Conservation (phyloP, 2,113 vertebrate species). For the Phrynosoma blainvillii region DNA sequence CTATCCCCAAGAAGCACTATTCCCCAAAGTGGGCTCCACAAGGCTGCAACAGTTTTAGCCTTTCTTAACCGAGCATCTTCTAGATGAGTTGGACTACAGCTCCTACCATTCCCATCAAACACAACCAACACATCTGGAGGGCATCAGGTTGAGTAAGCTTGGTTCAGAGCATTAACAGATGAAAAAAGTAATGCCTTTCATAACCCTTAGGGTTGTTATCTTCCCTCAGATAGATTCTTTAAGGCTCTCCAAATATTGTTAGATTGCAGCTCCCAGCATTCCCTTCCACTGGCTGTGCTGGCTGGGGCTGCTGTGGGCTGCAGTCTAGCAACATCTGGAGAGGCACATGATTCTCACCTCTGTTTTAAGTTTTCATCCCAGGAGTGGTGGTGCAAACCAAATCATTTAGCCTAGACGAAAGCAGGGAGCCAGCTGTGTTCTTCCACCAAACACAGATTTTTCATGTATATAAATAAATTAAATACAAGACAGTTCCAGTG, state of each 20-base stretch:
- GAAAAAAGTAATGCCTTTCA: slow-evolving; percentile 26
- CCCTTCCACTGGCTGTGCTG: too few relatives aligned
- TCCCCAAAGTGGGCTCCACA: slow-evolving; percentile 1
- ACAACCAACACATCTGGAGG: neutral
- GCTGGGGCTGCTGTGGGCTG: too few relatives aligned
- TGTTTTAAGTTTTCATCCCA: slow-evolving; percentile 66
- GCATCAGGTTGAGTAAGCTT: neutral
- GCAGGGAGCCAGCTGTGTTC: slow-evolving; percentile 58
- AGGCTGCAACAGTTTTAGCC: neutral
- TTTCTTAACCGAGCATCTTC: neutral
- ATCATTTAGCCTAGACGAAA: slow-evolving; percentile 67
- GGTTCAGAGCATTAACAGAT: neutral
- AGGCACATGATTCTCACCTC: too few relatives aligned
- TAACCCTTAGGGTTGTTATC: slow-evolving; percentile 53
- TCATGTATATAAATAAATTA: slow-evolving; percentile 43
- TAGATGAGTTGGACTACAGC: neutral
- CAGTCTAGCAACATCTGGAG: too few relatives aligned
- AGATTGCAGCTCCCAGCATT: too few relatives aligned
- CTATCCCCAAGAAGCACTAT: slow-evolving; percentile 1
- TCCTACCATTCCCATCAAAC: neutral
- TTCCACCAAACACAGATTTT: slow-evolving; percentile 66
- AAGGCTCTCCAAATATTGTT: neutral
- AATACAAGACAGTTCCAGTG: slow-evolving; percentile 61
- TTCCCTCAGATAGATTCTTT: slow-evolving; percentile 24
- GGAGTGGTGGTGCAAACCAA: slow-evolving; percentile 46